These are phyloP conservation scores for Sisor rabdophorus DNA, from an alignment of 2,113 vertebrate species.

Conservation along the genomic window DNA sequence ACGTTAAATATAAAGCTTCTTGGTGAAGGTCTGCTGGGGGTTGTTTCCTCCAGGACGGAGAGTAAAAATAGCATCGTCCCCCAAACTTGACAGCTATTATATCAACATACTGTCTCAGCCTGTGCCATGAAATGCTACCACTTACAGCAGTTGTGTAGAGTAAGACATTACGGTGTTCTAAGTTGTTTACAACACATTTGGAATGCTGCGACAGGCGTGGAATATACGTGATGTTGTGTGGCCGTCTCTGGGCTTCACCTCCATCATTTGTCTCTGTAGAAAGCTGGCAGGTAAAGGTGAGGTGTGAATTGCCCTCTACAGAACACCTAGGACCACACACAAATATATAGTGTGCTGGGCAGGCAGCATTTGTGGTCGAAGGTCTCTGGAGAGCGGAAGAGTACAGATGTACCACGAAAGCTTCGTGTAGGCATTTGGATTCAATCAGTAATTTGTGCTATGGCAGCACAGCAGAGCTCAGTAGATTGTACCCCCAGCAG, in stretches of 20 bases:
- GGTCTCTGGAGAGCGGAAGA: constrained; percentile 52
- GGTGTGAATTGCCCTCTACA: constrained; percentile 7
- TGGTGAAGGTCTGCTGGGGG: constrained; percentile 34
- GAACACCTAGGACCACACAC: constrained; percentile 40
- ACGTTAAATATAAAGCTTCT: constrained; percentile 42
- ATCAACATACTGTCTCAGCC: constrained; percentile 56
- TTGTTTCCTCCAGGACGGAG: constrained; percentile 53
- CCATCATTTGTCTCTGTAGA: background rate
- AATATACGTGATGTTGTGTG: constrained; percentile 6
- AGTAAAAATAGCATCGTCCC: constrained; percentile 66
- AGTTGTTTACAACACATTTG: constrained; percentile 63
- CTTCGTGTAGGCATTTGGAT: constrained; percentile 51
- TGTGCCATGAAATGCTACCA: constrained; percentile 54
- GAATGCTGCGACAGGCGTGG: constrained; percentile 50
- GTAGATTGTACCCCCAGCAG: constrained; percentile 61
- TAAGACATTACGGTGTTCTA: constrained; percentile 61
- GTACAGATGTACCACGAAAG: constrained; percentile 57
- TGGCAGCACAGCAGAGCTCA: constrained; percentile 64
- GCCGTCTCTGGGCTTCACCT: constrained; percentile 33
- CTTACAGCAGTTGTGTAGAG: constrained; percentile 61
- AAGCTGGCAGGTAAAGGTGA: constrained; percentile 19
- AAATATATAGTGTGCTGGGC: constrained; percentile 10
- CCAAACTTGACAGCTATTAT: constrained; percentile 67
- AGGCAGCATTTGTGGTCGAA: constrained; percentile 41
- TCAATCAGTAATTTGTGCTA: constrained; percentile 65